These are phyloP conservation scores for Scomber scombrus DNA, from an alignment of 2,113 vertebrate genomes.

Conservation along the genomic window DNA sequence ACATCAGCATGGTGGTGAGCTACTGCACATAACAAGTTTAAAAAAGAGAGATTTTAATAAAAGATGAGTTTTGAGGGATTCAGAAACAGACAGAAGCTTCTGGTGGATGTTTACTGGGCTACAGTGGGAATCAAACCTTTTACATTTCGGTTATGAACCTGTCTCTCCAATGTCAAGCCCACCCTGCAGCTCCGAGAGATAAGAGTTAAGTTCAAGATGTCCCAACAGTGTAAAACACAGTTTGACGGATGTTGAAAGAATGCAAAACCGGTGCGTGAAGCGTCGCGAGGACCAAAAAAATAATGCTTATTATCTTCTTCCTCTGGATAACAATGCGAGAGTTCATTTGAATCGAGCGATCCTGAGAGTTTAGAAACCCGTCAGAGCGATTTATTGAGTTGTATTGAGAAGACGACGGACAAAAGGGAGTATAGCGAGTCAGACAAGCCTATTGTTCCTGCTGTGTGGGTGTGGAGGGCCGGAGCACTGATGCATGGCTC, in stretches of 20 bases:
- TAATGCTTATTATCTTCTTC: constrained; percentile 33
- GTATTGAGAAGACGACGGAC: constrained; percentile 69
- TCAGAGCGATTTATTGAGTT: constrained; percentile 81
- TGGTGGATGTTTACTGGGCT: not conserved
- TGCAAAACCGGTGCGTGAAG: constrained; percentile 22
- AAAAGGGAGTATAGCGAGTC: constrained; percentile 66
- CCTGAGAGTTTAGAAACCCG: constrained; percentile 65
- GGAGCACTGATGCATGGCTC: constrained; percentile 50
- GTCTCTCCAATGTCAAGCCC: rapidly evolving
- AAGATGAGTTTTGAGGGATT: too few species aligned
- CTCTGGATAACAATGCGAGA: constrained; percentile 35
- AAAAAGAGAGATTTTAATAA: too few species aligned
- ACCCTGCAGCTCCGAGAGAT: not conserved
- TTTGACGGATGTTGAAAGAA: constrained; percentile 62
- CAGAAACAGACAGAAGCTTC: not conserved
- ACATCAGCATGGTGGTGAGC: too few species aligned
- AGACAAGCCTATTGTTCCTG: constrained; percentile 59
- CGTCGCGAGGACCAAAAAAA: constrained; percentile 16
- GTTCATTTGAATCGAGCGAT: constrained; percentile 52
- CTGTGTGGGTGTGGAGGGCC: constrained; percentile 52
- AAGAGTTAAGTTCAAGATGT: constrained; percentile 3
- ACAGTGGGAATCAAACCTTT: not conserved
- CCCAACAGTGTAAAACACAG: constrained; percentile 50
- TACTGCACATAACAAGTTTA: too few species aligned
- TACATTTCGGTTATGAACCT: not conserved